Evolutionary conservation across 1,140 invertebrate species (phyloP).

Genomic region (Andrena cerasifolii): DNA sequence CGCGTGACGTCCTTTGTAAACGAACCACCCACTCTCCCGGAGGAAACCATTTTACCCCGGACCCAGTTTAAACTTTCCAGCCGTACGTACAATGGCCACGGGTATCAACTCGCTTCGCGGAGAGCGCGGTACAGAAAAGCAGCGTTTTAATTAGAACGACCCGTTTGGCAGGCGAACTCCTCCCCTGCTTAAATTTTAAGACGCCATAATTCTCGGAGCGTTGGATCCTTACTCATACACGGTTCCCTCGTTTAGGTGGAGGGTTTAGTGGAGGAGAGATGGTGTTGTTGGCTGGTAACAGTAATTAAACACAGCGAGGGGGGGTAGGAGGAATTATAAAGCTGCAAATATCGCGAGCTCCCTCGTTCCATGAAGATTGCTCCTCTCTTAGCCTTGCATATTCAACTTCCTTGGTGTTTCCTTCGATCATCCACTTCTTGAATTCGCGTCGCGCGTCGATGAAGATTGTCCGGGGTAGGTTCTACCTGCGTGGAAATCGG

Average conservation of each 20-base stretch:
- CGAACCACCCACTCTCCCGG: not conserved
- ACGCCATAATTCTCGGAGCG: slow-evolving; percentile 16
- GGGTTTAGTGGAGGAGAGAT: slow-evolving; percentile 10
- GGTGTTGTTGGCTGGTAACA: slow-evolving; percentile 16
- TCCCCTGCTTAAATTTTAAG: slow-evolving; percentile 1
- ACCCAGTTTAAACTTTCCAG: not conserved
- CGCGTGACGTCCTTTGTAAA: not conserved
- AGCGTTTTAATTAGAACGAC: not conserved
- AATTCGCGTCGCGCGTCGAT: too few species aligned
- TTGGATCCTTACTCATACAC: slow-evolving; percentile 28
- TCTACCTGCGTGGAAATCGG: too few species aligned
- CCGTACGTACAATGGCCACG: too few species aligned
- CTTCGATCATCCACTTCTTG: too few species aligned
- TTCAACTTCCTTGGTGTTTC: not conserved
- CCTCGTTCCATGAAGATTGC: not conserved
- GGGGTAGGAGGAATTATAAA: slow-evolving; percentile 2
- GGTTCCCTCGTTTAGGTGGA: not conserved
- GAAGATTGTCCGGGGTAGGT: too few species aligned
- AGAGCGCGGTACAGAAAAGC: not conserved
- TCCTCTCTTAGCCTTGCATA: not conserved
- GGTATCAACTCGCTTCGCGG: too few species aligned
- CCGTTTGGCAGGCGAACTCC: not conserved
- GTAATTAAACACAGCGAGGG: slow-evolving; percentile 32
- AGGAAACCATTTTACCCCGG: not conserved
- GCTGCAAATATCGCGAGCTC: slow-evolving; percentile 9